These are phyloP conservation scores for Psittacula echo DNA, from an alignment of 2,797 vertebrate species.

Conservation along the genomic window DNA sequence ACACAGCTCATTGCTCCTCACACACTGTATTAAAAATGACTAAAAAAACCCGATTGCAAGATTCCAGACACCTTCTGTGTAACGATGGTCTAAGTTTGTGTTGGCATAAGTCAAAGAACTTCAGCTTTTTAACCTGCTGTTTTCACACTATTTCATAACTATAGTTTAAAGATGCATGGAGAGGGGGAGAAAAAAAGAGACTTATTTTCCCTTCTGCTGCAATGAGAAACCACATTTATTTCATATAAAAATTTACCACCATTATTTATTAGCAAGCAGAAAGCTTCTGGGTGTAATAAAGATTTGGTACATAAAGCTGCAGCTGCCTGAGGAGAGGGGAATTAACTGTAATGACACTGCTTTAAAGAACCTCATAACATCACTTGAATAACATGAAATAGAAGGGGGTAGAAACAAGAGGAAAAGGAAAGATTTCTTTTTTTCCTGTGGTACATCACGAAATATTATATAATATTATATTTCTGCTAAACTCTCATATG, in stretches of 20 bases:
- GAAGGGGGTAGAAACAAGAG: not conserved
- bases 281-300: slow-evolving; percentile 53
- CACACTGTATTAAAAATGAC: not conserved
- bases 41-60: not conserved
- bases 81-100: not conserved
- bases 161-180: not conserved
- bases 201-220: slow-evolving; percentile 11
- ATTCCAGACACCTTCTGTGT: not conserved
- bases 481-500: not conserved
- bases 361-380: not conserved
- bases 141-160: not conserved
- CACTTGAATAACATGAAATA: slow-evolving; percentile 6
- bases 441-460: not conserved
- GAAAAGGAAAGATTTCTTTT: not conserved
- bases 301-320: slow-evolving; percentile 8
- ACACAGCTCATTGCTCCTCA: not conserved
- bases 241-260: slow-evolving; percentile 4
- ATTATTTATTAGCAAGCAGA: slow-evolving; percentile 63
- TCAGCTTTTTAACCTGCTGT: not conserved
- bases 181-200: not conserved
- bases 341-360: slow-evolving; percentile 39
- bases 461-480: not conserved
- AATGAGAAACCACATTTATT: slow-evolving; percentile 26
- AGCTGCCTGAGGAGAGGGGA: slow-evolving; percentile 6
- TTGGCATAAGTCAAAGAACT: not conserved